phyloP scores from a whole-genome alignment of 2,113 vertebrate species.

The Parus major region DNA sequence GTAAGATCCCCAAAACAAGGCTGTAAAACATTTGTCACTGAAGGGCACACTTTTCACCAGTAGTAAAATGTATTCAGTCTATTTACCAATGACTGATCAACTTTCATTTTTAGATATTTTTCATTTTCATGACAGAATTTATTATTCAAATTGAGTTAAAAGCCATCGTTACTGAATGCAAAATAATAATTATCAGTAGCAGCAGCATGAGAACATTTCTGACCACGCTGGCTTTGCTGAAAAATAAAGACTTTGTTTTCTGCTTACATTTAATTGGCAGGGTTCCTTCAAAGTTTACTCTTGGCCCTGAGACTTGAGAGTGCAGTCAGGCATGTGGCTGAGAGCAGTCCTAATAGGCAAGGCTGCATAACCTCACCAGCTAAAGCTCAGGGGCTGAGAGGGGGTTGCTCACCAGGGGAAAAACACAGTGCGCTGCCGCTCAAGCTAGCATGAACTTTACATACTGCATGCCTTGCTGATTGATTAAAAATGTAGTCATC shows the following conservation, averaged over 20 bases:
- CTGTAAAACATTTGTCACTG: background rate
- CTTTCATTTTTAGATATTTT: background rate
- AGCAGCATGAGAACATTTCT: background rate
- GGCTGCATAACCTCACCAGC: constrained; percentile 45
- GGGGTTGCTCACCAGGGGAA: constrained; percentile 37
- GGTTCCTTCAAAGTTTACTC: constrained; percentile 63
- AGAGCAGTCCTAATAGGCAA: constrained; percentile 49
- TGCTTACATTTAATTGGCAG: constrained; percentile 39
- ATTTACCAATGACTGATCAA: background rate
- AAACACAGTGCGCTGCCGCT: constrained; percentile 15
- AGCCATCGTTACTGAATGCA: background rate
- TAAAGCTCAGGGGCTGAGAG: constrained; percentile 42
- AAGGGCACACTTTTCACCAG: background rate
- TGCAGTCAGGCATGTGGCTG: constrained; percentile 62
- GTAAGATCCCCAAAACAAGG: background rate
- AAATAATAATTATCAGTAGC: background rate
- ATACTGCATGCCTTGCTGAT: constrained; percentile 49
- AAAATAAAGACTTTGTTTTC: constrained; percentile 40
- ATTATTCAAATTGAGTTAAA: background rate
- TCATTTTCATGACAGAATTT: background rate
- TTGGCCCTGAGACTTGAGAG: constrained; percentile 50
- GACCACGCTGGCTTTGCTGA: background rate
- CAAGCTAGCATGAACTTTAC: constrained; percentile 69
- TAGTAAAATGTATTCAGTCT: background rate
- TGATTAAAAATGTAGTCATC: constrained; percentile 76